These are phyloP conservation scores for Chrysolina americana DNA, from an alignment of 2,888 invertebrate genomes.

Conservation along the genomic window DNA sequence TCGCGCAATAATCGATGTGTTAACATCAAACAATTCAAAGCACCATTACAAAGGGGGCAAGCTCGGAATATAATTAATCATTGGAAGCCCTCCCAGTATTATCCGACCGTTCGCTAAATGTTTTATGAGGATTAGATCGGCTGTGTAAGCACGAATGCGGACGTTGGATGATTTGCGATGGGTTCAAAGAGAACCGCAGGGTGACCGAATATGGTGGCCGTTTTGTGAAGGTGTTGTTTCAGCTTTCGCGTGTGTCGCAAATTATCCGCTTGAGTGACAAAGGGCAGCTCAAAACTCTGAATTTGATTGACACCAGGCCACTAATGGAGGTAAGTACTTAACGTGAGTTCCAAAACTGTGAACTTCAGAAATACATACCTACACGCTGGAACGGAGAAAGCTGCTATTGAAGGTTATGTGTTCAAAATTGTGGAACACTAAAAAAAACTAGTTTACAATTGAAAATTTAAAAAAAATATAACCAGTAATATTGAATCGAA, in stretches of 20 bases:
- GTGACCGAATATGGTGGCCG: not conserved
- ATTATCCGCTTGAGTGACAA: not conserved
- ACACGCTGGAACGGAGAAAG: no score
- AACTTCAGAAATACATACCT: no score
- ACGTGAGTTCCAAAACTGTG: no score
- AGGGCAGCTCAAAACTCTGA: no score
- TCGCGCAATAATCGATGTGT: not conserved
- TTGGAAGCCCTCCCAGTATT: conserved; percentile 1
- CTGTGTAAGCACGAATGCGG: conserved; percentile 9
- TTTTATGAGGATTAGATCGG: conserved; percentile 13
- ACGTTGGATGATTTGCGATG: conserved; percentile 2
- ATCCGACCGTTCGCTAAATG: conserved; percentile 11
- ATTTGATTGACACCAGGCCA: no score
- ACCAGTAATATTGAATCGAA: no score
- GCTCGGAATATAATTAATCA: conserved; percentile 3
- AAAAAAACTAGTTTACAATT: no score
- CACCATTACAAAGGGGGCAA: not conserved
- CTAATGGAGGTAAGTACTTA: no score
- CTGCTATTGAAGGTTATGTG: no score
- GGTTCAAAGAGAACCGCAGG: conserved; percentile 13
- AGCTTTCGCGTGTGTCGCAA: not conserved
- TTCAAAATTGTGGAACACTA: no score
- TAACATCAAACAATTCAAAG: not conserved
- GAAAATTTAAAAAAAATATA: no score
- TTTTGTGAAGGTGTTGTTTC: not conserved